A percentile compares a stretch with the other conserved stretches of the same genome.
phyloP scores from a whole-genome alignment of 2,888 invertebrate species.

The Itoplectis maculator region DNA sequence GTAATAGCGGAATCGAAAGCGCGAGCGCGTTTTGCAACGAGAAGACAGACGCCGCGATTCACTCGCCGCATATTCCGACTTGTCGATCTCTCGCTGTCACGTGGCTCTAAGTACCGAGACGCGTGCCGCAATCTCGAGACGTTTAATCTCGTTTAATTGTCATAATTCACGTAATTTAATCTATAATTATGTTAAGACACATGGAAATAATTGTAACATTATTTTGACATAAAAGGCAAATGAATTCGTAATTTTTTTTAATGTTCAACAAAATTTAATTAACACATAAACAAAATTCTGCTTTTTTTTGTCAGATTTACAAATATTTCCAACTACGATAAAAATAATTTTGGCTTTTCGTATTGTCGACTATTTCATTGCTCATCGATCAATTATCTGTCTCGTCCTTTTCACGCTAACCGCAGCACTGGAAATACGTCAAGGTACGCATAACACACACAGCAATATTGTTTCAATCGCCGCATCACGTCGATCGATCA shows the following conservation, averaged over 20 bases:
- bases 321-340: conserved; percentile 28
- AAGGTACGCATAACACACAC: conserved; percentile 88
- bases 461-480: not conserved
- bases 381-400: conserved; percentile 70
- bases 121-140: conserved; percentile 39
- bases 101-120: conserved; percentile 54
- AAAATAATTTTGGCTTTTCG: conserved; percentile 5
- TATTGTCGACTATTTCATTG: conserved; percentile 37
- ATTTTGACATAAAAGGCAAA: no score
- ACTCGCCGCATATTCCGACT: conserved; percentile 11
- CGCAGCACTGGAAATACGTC: conserved; percentile 92
- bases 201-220: no score
- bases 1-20: conserved; percentile 69
- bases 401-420: conserved; percentile 84
- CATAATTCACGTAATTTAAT: conserved; percentile 2
- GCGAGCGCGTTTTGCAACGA: conserved; percentile 67
- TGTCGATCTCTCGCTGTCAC: conserved; percentile 32
- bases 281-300: no score
- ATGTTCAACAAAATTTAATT: no score
- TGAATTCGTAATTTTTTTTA: no score
- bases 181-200: no score
- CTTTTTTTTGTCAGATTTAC: not conserved
- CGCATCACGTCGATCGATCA: not conserved
- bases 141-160: not conserved
- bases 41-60: conserved; percentile 49